Percentiles rank a stretch among this genome's conserved stretches.
phyloP scores from a whole-genome alignment of 2,888 invertebrate species.

The Colostygia pectinataria region DNA sequence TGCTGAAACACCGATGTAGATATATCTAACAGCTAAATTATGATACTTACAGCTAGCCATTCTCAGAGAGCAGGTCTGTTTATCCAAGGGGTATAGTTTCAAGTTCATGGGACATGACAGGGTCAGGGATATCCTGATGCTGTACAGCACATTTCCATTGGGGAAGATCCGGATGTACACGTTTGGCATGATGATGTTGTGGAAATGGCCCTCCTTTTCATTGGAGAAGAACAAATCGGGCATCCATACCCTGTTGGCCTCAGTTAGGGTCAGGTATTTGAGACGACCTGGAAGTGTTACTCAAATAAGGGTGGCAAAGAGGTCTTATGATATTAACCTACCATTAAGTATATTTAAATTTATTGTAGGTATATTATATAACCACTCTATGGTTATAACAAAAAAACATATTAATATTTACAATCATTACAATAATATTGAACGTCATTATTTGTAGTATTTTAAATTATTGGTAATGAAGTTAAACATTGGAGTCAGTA shows the following conservation, averaged over 20 bases:
- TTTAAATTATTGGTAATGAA: too few species aligned
- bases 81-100: conserved; percentile 97
- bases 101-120: conserved; percentile 99
- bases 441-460: too few species aligned
- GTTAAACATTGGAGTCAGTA: too few species aligned
- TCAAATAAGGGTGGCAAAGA: neutral
- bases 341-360: too few species aligned
- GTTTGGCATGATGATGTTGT: conserved; percentile 98
- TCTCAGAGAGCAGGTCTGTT: conserved; percentile 96
- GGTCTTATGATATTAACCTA: too few species aligned
- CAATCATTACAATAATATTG: too few species aligned
- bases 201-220: conserved; percentile 98
- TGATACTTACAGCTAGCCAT: conserved; percentile 97
- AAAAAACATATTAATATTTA: too few species aligned
- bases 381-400: too few species aligned
- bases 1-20: too few species aligned
- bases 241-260: conserved; percentile 98
- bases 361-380: too few species aligned
- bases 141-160: conserved; percentile 97
- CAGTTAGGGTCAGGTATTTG: conserved; percentile 95
- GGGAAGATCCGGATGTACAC: conserved; percentile 98
- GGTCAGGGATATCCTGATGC: conserved; percentile 97
- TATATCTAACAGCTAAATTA: too few species aligned
- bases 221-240: conserved; percentile 99
- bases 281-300: conserved; percentile 85